A percentile compares a stretch with the other conserved stretches of the same genome.
These are phyloP conservation scores for Nasonia vitripennis DNA, from an alignment of 1,140 invertebrate genomes.

Conservation along the genomic window DNA sequence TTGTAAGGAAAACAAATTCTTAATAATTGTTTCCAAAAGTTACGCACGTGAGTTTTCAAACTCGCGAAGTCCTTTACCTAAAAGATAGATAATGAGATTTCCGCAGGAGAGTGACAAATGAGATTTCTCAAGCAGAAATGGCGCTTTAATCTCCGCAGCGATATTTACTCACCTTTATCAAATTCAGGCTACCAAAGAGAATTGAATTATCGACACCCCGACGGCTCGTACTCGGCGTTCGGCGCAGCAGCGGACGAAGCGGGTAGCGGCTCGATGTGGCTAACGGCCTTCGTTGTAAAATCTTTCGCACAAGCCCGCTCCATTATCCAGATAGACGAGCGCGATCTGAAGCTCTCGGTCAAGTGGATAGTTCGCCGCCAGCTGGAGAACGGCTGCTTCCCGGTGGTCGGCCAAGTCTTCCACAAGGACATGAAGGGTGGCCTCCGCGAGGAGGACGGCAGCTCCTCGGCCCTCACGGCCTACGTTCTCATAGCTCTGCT, in stretches of 20 bases:
- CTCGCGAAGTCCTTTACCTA: not conserved
- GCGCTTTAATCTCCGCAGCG: too few relatives aligned
- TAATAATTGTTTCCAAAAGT: too few relatives aligned
- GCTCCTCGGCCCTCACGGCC: slow-evolving; percentile 79
- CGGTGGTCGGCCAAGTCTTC: slow-evolving; percentile 83
- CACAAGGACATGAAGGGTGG: slow-evolving; percentile 86
- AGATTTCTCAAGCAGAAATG: not conserved
- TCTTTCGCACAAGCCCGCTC: slow-evolving; percentile 81
- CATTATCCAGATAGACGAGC: slow-evolving; percentile 82
- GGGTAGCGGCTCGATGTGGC: slow-evolving; percentile 83
- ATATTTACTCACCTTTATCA: not conserved
- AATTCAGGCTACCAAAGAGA: slow-evolving; percentile 83
- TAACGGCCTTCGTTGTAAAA: slow-evolving; percentile 89
- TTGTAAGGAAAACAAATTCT: too few relatives aligned
- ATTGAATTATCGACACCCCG: slow-evolving; percentile 82
- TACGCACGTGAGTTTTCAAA: not conserved
- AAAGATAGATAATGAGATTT: not conserved
- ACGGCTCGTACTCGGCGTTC: slow-evolving; percentile 90
- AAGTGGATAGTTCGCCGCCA: slow-evolving; percentile 85
- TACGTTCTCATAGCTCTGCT: slow-evolving; percentile 81
- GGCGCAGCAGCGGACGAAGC: slow-evolving; percentile 76
- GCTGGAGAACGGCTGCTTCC: slow-evolving; percentile 87
- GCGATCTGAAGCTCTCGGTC: slow-evolving; percentile 80
- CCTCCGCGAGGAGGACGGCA: slow-evolving; percentile 77
- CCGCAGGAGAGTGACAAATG: not conserved